Conservation (phyloP, 2,113 vertebrate genomes). For the Stigmatopora argus region DNA sequence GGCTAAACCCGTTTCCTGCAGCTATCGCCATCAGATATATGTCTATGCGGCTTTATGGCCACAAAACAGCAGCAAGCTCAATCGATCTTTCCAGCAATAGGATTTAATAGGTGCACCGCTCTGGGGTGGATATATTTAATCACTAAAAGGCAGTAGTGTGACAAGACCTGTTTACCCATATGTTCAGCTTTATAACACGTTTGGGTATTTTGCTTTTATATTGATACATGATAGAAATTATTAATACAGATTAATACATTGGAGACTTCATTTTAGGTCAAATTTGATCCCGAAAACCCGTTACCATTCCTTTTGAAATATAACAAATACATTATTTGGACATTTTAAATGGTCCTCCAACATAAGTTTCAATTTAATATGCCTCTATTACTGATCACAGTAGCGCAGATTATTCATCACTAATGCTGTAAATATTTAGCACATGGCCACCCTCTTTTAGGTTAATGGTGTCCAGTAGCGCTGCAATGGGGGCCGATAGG, state of each 20-base stretch:
- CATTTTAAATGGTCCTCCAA: neutral
- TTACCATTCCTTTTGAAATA: neutral
- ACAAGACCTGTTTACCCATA: constrained; percentile 48
- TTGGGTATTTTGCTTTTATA: neutral
- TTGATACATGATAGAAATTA: neutral
- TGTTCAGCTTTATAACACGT: constrained; percentile 55
- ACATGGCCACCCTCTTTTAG: too few species aligned
- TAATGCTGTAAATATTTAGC: too few species aligned
- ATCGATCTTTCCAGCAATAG: constrained; percentile 62
- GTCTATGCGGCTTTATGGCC: constrained; percentile 57
- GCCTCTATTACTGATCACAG: neutral
- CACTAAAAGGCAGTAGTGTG: constrained; percentile 54
- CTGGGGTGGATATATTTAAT: constrained; percentile 62
- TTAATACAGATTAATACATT: neutral
- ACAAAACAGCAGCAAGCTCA: constrained; percentile 39
- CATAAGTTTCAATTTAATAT: neutral
- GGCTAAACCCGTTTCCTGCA: constrained; percentile 60
- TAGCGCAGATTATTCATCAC: too few species aligned
- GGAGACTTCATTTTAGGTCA: neutral
- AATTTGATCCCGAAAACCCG: neutral
- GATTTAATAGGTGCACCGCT: constrained; percentile 63
- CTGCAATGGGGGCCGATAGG: too few species aligned
- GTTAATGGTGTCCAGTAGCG: too few species aligned
- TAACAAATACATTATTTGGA: neutral
- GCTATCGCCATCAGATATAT: constrained; percentile 62